Evolutionary conservation across 1,140 invertebrate species (phyloP).

Genomic region (Delia radicum): DNA sequence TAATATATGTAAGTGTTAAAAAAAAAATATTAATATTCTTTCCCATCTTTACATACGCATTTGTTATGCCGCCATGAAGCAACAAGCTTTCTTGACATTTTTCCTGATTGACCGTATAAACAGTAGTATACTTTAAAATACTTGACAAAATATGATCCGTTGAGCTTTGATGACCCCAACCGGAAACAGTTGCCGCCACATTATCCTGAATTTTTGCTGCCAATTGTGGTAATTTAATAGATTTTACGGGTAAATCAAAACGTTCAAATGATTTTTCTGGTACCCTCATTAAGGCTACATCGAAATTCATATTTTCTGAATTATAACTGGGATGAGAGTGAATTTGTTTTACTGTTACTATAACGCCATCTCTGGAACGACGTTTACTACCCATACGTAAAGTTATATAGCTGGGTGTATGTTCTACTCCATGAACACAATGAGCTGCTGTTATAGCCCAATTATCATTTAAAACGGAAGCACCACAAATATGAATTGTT

Average conservation of each 20-base stretch:
- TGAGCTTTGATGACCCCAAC: slow-evolving; percentile 52
- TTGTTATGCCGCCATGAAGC: slow-evolving; percentile 44
- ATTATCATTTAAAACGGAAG: slow-evolving; percentile 42
- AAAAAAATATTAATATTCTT: slow-evolving; percentile 15
- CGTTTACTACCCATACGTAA: slow-evolving; percentile 38
- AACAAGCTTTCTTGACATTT: slow-evolving; percentile 38
- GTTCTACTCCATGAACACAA: slow-evolving; percentile 45
- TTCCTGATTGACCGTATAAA: slow-evolving; percentile 44
- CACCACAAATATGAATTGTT: slow-evolving; percentile 50
- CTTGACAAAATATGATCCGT: slow-evolving; percentile 39
- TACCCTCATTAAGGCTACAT: slow-evolving; percentile 44
- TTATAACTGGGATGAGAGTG: slow-evolving; percentile 51
- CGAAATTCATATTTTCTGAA: slow-evolving; percentile 44
- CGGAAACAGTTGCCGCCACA: slow-evolving; percentile 39
- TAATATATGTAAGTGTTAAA: too few species aligned
- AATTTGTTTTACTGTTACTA: slow-evolving; percentile 40
- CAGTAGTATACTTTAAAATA: slow-evolving; percentile 44
- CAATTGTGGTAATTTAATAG: slow-evolving; percentile 38
- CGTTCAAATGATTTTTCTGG: slow-evolving; percentile 29
- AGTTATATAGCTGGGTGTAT: slow-evolving; percentile 37
- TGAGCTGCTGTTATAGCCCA: slow-evolving; percentile 55
- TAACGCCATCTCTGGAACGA: slow-evolving; percentile 37
- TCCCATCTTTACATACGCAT: slow-evolving; percentile 38
- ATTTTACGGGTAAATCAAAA: slow-evolving; percentile 31
- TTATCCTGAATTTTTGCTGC: slow-evolving; percentile 35